Evolutionary conservation across 2,888 invertebrate species (phyloP).

Genomic region (Punctoribates punctum): DNA sequence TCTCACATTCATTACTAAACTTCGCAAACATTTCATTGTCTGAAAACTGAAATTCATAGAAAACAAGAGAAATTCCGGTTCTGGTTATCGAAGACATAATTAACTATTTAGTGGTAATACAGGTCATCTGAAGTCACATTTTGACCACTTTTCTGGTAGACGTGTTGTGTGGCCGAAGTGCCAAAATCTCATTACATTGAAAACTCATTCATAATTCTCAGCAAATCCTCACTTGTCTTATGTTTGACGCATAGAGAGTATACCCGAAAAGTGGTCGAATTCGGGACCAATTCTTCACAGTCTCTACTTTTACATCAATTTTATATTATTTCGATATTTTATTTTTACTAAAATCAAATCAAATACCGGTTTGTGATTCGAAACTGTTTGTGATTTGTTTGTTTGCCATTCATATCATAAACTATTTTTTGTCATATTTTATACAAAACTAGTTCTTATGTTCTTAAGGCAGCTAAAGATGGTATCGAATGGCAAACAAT

Average conservation of each 20-base stretch:
- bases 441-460: not conserved
- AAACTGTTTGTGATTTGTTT: conserved; percentile 29
- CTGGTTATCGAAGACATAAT: conserved; percentile 1
- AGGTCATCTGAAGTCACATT: conserved; percentile 23
- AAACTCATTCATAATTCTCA: not conserved
- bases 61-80: not conserved
- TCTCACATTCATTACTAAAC: not conserved
- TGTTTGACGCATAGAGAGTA: not conserved
- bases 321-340: not conserved
- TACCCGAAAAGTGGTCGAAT: conserved; percentile 29
- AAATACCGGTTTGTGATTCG: conserved; percentile 23
- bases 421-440: conserved; percentile 11
- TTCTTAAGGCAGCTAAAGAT: conserved; percentile 36
- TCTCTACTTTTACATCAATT: not conserved
- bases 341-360: not conserved
- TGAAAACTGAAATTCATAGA: not conserved
- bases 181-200: conserved; percentile 16
- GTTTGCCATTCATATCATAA: conserved; percentile 32
- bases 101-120: conserved; percentile 21
- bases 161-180: conserved; percentile 27
- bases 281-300: not conserved
- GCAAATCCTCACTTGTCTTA: conserved; percentile 12
- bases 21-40: not conserved
- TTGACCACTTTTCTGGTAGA: conserved; percentile 32
- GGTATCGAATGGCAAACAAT: conserved; percentile 24